Percentiles rank a stretch among this genome's conserved stretches.
These are phyloP conservation scores for Koerneria pararmatus DNA, from an alignment of 2,888 invertebrate species.

Conservation along the genomic window DNA sequence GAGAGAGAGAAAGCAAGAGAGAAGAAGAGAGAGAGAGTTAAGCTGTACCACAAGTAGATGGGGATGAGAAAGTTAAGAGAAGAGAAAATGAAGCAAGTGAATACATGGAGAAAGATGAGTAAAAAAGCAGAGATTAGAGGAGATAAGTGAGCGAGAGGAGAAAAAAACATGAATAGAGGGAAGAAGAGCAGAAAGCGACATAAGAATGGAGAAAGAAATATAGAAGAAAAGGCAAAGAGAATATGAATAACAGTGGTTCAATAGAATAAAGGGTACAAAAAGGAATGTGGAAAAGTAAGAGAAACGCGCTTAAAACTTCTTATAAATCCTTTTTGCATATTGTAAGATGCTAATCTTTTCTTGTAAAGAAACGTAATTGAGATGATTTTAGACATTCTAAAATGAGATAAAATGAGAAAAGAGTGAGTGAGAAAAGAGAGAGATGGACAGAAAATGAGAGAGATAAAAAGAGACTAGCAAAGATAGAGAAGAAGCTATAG, in stretches of 20 bases:
- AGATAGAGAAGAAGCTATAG: no score
- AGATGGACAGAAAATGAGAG: no score
- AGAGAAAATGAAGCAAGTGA: slow-evolving; percentile 6
- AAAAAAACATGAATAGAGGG: no score
- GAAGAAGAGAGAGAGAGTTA: background rate
- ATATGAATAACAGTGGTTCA: no score
- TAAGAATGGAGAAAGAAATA: background rate
- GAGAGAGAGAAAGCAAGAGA: slow-evolving; percentile 1
- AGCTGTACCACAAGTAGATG: background rate
- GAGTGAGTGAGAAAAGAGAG: no score
- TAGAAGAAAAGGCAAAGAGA: background rate
- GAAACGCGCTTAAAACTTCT: no score
- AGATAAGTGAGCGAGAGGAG: background rate
- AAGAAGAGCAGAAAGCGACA: background rate
- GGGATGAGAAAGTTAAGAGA: background rate
- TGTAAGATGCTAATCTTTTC: no score
- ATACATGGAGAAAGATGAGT: slow-evolving; percentile 12
- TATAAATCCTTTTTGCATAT: no score
- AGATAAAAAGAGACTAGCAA: no score
- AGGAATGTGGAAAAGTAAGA: no score
- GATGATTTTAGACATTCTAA: background rate
- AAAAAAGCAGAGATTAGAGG: background rate
- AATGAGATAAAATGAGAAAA: background rate
- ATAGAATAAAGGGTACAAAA: no score
- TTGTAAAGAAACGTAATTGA: no score